Evolutionary conservation across 1,140 invertebrate genomes (phyloP).

Genomic region (Choristoneura fumiferana): DNA sequence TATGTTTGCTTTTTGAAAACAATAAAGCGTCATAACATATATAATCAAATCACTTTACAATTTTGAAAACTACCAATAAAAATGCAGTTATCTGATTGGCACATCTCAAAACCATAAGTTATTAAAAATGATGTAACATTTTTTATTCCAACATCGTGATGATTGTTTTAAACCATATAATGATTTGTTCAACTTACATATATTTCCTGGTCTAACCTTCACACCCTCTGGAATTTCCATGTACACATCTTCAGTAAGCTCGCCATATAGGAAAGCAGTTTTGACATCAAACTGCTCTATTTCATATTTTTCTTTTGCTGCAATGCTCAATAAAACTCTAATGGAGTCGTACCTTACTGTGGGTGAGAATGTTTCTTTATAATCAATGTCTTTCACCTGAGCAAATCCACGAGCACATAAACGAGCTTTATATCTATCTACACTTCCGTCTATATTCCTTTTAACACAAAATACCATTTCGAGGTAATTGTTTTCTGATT

Average conservation of each 20-base stretch:
- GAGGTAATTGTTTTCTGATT: slow-evolving; percentile 26
- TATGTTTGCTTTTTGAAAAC: too few species aligned
- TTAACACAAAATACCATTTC: slow-evolving; percentile 37
- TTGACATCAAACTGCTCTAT: slow-evolving; percentile 61
- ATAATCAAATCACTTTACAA: neutral
- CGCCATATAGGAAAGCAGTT: slow-evolving; percentile 57
- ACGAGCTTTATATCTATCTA: slow-evolving; percentile 35
- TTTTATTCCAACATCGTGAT: slow-evolving; percentile 46
- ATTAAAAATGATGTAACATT: slow-evolving; percentile 39
- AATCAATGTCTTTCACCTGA: too few species aligned
- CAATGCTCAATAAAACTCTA: slow-evolving; percentile 52
- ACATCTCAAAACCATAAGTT: slow-evolving; percentile 37
- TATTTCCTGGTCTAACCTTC: slow-evolving; percentile 1
- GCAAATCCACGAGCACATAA: slow-evolving; percentile 40
- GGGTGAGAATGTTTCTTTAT: too few species aligned
- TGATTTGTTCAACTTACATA: slow-evolving; percentile 36
- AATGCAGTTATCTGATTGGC: slow-evolving; percentile 34
- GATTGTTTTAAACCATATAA: slow-evolving; percentile 47
- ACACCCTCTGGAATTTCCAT: slow-evolving; percentile 42
- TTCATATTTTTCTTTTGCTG: slow-evolving; percentile 34
- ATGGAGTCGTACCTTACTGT: slow-evolving; percentile 50
- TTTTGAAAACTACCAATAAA: slow-evolving; percentile 27
- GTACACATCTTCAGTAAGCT: slow-evolving; percentile 47
- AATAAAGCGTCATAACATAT: slow-evolving; percentile 13
- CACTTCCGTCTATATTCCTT: slow-evolving; percentile 23